Base-by-base conservation (phyloP, 2,113 vertebrate species). In the Sapayoa aenigma region DNA sequence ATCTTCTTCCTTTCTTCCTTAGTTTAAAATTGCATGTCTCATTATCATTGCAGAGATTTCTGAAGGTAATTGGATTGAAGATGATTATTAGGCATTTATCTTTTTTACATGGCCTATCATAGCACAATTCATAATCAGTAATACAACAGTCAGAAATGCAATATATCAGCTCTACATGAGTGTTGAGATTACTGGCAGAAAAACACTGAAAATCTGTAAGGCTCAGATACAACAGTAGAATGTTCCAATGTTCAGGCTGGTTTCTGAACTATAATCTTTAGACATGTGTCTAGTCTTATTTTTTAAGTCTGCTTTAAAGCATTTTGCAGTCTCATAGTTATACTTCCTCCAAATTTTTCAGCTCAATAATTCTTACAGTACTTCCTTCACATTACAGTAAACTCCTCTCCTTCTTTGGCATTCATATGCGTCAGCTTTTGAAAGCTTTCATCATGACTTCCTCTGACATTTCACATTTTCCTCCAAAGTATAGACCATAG, bases 381-480 rank as follows among this genome's bases (percentile, higher is more conserved):
- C 41, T 79, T 88, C 79, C 62, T 92, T 75, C 79, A 31, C 37
- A 78, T 65, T 44, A 44, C 7, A 47, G 56, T 41, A 74, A 73
- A 87, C 62, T 84, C 75, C n/a, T 74, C 44, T 72, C 41, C 46
- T 80, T 30, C 49, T 86, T 68, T 80, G 76, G 35, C 55, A 58
- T 39, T 91, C 56, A 71, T 46, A 67, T 20, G 21, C 35, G 72
- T 74, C 72, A 77, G 68, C 60, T 92, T 89, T 82, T 76, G 24
- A n/a, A 94, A 69, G 35, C 28, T 68, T 49, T 60, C 87, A 82
- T 50, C 71, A 84, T 2, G 2, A 71, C 67, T 91, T 49, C 39
- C 30, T 68, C 89, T 41, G 35, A 79, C 52, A 22, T 65, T 94
- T 89, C 82, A 53, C 28, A 35, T 89, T 73, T 96, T 85, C 55